phyloP scores from a whole-genome alignment of 2,888 invertebrate genomes.

The Drosophila tanythrix region DNA sequence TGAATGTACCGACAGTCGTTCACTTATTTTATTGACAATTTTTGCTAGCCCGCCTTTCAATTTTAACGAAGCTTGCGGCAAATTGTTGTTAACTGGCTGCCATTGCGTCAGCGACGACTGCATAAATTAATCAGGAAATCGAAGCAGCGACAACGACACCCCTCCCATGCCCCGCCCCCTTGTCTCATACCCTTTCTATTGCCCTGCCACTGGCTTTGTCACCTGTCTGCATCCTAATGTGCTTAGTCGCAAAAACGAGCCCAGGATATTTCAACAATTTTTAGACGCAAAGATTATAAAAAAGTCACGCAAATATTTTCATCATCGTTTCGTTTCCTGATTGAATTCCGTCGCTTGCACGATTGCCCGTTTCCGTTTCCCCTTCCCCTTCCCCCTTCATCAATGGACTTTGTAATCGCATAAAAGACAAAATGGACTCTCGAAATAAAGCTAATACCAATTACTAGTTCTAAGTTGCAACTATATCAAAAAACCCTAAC shows the following conservation, averaged over 20 bases:
- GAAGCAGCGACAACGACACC: conserved; percentile 52
- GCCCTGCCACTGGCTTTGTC: conserved; percentile 28
- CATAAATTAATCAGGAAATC: conserved; percentile 82
- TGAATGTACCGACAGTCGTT: conserved; percentile 38
- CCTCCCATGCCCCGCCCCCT: background rate
- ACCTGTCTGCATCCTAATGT: conserved; percentile 54
- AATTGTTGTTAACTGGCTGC: conserved; percentile 77
- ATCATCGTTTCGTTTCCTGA: conserved; percentile 77
- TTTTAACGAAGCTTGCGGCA: conserved; percentile 78
- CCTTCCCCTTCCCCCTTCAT: conserved; percentile 2
- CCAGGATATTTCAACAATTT: conserved; percentile 53
- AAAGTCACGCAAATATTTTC: conserved; percentile 73
- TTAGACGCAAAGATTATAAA: conserved; percentile 57
- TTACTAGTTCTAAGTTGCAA: background rate
- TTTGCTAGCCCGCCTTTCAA: conserved; percentile 65
- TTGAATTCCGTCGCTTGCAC: conserved; percentile 56
- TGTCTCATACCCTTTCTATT: background rate
- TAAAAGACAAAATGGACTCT: conserved; percentile 14
- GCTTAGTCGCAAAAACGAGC: conserved; percentile 17
- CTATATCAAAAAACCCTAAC: background rate
- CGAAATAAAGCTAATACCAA: conserved; percentile 20
- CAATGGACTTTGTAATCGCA: conserved; percentile 9
- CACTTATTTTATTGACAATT: conserved; percentile 79
- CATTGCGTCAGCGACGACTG: conserved; percentile 48
- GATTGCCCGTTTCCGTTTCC: conserved; percentile 55